Conservation (phyloP, 37 sponge, comb jelly and placozoan genomes). For the Crambe crambe region DNA sequence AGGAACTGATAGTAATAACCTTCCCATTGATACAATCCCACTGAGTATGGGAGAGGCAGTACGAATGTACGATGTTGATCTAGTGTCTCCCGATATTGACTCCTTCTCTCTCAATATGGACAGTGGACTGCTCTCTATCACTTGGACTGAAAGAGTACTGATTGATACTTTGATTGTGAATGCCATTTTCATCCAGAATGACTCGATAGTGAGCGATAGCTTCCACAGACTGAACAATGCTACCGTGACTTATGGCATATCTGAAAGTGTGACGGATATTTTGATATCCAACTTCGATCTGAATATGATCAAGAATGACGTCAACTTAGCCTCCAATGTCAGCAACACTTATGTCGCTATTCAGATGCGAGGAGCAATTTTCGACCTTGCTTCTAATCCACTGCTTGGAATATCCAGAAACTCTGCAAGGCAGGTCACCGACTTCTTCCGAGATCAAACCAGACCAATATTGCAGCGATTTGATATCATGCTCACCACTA, state of each 20-base stretch:
- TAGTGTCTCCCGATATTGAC: conserved; percentile 37
- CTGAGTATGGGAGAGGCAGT: conserved; percentile 41
- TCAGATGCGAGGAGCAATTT: conserved; percentile 23
- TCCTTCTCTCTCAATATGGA: conserved; percentile 72
- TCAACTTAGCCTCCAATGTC: conserved; percentile 49
- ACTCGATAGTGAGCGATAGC: neutral
- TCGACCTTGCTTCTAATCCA: conserved; percentile 86
- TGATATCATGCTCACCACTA: conserved; percentile 73
- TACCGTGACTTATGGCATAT: conserved; percentile 44
- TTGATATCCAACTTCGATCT: conserved; percentile 53
- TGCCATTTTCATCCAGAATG: conserved; percentile 54
- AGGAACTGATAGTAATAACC: conserved; percentile 47
- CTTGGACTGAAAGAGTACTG: conserved; percentile 68
- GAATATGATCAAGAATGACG: conserved; percentile 63
- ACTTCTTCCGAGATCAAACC: conserved; percentile 48
- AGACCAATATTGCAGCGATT: conserved; percentile 67
- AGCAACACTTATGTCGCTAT: conserved; percentile 70
- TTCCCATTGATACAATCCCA: conserved; percentile 27
- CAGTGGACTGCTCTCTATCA: conserved; percentile 55
- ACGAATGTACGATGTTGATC: conserved; percentile 64
- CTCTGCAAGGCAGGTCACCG: conserved; percentile 24
- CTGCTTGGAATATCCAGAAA: conserved; percentile 19
- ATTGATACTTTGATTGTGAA: conserved; percentile 51
- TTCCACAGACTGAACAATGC: conserved; percentile 51
- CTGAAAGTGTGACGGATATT: conserved; percentile 29